Evolutionary conservation across 2,113 vertebrate species (phyloP).

Genomic region (Brachyhypopomus occidentalis): DNA sequence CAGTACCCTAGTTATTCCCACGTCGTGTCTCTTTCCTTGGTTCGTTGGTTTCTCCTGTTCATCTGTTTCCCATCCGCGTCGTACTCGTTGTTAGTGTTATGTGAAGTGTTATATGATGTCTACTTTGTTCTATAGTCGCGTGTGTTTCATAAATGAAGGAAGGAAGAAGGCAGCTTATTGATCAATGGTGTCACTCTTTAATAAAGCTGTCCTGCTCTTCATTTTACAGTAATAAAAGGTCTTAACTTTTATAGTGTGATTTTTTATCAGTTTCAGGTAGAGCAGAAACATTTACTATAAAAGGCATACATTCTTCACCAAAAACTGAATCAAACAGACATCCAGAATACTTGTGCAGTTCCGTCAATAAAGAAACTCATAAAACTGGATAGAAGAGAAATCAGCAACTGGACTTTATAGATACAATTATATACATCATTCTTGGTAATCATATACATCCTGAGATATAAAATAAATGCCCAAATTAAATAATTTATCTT

Average conservation of each 20-base stretch:
- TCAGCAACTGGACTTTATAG: constrained; percentile 34
- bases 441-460: constrained; percentile 43
- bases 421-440: constrained; percentile 29
- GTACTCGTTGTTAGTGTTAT: too few relatives aligned
- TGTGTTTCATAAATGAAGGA: too few relatives aligned
- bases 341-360: constrained; percentile 44
- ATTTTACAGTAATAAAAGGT: constrained; percentile 38
- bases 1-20: too few relatives aligned
- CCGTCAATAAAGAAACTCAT: constrained; percentile 7
- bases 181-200: constrained; percentile 58
- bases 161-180: constrained; percentile 1
- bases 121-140: too few relatives aligned
- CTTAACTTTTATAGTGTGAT: constrained; percentile 22
- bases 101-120: too few relatives aligned
- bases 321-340: constrained; percentile 44
- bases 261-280: constrained; percentile 11
- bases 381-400: constrained; percentile 28
- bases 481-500: constrained; percentile 38
- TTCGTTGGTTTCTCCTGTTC: too few relatives aligned
- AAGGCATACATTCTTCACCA: constrained; percentile 38
- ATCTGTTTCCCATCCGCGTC: too few relatives aligned
- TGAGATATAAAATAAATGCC: constrained; percentile 56
- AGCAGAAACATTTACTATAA: constrained; percentile 45
- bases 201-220: constrained; percentile 36
- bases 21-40: too few relatives aligned